phyloP scores from a whole-genome alignment of 2,113 vertebrate species.

The Cebus imitator region DNA sequence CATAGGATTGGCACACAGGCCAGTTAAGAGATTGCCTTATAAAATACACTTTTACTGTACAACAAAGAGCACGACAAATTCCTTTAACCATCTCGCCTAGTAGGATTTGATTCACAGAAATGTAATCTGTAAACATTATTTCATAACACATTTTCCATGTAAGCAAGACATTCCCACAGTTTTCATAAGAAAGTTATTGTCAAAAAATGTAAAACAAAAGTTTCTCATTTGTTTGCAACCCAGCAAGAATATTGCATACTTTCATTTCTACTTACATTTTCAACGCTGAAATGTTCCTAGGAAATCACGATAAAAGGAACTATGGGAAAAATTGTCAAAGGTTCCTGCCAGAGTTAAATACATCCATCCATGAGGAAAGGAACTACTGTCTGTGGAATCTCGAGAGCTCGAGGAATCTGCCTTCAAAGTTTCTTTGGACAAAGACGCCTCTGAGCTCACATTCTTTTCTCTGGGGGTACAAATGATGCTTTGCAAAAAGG shows the following conservation, averaged over 20 bases:
- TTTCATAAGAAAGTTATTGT: conserved; percentile 37
- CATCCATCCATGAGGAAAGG: conserved; percentile 56
- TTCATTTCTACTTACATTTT: conserved; percentile 50
- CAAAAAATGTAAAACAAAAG: conserved; percentile 36
- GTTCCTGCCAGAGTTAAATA: conserved; percentile 51
- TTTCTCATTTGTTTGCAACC: conserved; percentile 52
- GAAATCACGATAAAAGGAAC: conserved; percentile 65
- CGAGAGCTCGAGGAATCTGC: conserved; percentile 69
- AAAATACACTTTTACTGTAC: too few species aligned
- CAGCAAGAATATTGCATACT: not conserved
- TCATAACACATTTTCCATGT: not conserved
- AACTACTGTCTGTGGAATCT: conserved; percentile 53
- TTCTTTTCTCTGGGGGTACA: conserved; percentile 74
- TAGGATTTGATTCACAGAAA: not conserved
- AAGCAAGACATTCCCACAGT: not conserved
- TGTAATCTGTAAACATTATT: not conserved
- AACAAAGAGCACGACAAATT: too few species aligned
- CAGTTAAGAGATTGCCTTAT: not conserved
- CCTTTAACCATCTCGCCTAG: not conserved
- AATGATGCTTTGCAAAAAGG: conserved; percentile 70
- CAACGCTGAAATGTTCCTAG: conserved; percentile 38
- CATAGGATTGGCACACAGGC: not conserved
- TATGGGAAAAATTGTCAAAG: conserved; percentile 59
- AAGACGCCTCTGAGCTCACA: conserved; percentile 79
- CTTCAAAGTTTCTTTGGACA: conserved; percentile 74